Conservation (phyloP, 2,113 vertebrate genomes). For the Calyptommatus sinebrachiatus region DNA sequence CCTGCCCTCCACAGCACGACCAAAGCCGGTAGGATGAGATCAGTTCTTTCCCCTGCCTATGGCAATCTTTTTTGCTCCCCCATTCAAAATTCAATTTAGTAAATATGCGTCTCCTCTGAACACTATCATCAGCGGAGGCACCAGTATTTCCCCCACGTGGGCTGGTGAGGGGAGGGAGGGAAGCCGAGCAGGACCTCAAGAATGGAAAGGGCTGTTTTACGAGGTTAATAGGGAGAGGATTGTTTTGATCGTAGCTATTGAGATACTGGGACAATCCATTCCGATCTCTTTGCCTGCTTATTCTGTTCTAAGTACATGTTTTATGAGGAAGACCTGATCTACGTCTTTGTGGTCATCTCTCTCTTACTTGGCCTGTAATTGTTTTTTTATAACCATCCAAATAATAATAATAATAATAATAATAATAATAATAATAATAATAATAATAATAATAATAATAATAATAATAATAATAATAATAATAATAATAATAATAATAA, state of each 20-base stretch:
- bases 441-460: too few relatives aligned
- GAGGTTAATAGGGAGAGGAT: background rate
- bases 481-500: too few relatives aligned
- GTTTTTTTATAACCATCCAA: too few relatives aligned
- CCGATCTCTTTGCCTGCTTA: background rate
- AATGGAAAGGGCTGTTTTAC: slow-evolving; percentile 22
- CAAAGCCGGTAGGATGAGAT: slow-evolving; percentile 13
- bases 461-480: too few relatives aligned
- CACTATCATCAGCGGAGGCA: slow-evolving; percentile 5
- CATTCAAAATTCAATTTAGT: slow-evolving; percentile 44
- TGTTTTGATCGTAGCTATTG: background rate
- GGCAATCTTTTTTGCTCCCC: slow-evolving; percentile 32
- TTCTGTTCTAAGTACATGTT: background rate
- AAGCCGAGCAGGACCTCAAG: slow-evolving; percentile 20
- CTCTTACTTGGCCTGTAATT: fast-evolving
- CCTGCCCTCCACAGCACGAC: slow-evolving; percentile 3
- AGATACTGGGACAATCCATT: background rate
- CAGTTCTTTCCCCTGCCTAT: slow-evolving; percentile 6
- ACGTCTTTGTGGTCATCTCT: background rate
- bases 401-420: too few relatives aligned
- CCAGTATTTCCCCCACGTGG: background rate
- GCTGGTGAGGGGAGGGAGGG: slow-evolving; percentile 24
- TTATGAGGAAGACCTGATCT: slow-evolving; percentile 1
- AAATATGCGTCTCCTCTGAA: slow-evolving; percentile 38
- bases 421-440: too few relatives aligned